Base-by-base conservation (phyloP, 2,113 vertebrate genomes). In the Platycercus adscitus region DNA sequence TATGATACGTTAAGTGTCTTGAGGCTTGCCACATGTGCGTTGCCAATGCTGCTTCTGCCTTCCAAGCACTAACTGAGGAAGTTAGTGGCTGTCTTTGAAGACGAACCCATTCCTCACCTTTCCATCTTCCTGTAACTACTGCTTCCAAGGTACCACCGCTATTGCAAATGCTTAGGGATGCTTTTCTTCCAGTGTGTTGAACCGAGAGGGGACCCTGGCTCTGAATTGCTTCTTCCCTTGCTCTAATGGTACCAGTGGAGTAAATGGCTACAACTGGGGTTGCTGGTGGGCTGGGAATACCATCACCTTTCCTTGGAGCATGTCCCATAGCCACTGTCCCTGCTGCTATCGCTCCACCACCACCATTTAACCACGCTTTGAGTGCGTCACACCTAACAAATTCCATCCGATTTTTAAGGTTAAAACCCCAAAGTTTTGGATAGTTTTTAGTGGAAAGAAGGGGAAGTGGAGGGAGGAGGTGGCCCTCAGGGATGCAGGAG, bases 121-220 rank as follows among this genome's bases (percentile, higher is more conserved):
- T 11, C 26, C 26, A 6, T 21, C 43, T 29, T 47, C n/a, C 2
- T 9, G n/a, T 17, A 8, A 1, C 25, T 2, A 5, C 47, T 11
- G 47, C 49, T 61, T 13, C 25, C 5, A 4, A 21, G 18, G 35
- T 10, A 79, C 47, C 43, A 5, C 35, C 8, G 3, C 49, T 25
- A 1, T 25, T 17, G 28, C 28, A 35, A 5, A 2, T 26, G 20
- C 33, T 52, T 35, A 18, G 1, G 7, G 19, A 8, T 2, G 3
- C 16, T 87, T 78, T 52, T 50, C 17, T 56, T 35, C 9, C 24
- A 17, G 11, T 41, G 24, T 21, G 20, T 49, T 35, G 2, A 7
- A 2, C 17, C 46, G 52, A 17, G 11, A 28, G 7, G 11, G 23
- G 56, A 4, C 19, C 19, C 37, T 35, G 68, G 19, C 37, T 71